Conservation (phyloP, 2,888 invertebrate genomes). For the Nebria brevicollis region DNA sequence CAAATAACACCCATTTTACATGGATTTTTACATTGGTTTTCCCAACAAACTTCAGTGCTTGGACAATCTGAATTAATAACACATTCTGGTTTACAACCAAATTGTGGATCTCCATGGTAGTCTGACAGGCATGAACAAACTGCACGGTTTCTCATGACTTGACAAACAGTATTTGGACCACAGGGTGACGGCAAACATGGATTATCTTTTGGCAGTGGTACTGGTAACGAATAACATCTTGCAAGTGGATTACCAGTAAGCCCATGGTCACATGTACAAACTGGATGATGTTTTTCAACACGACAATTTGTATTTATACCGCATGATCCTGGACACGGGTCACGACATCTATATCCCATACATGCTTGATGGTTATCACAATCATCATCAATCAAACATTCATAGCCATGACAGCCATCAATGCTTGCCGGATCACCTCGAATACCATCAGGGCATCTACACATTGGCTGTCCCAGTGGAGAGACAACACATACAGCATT, state of each 20-base stretch:
- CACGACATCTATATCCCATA: slow-evolving; percentile 81
- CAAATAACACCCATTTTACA: slow-evolving; percentile 77
- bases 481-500: slow-evolving; percentile 78
- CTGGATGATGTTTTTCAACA: slow-evolving; percentile 81
- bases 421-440: slow-evolving; percentile 80
- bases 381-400: slow-evolving; percentile 83
- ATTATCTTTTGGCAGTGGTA: slow-evolving; percentile 67
- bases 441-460: slow-evolving; percentile 78
- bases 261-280: slow-evolving; percentile 79
- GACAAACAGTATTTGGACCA: slow-evolving; percentile 82
- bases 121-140: slow-evolving; percentile 82
- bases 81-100: slow-evolving; percentile 82
- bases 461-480: slow-evolving; percentile 75
- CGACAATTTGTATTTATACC: slow-evolving; percentile 79
- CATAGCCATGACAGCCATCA: slow-evolving; percentile 79
- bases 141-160: slow-evolving; percentile 74
- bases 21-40: slow-evolving; percentile 79
- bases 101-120: slow-evolving; percentile 81
- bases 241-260: slow-evolving; percentile 81
- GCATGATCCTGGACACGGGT: slow-evolving; percentile 86
- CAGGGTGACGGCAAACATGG: slow-evolving; percentile 82
- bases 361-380: slow-evolving; percentile 79
- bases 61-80: slow-evolving; percentile 85
- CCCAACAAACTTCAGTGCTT: slow-evolving; percentile 77
- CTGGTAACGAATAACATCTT: slow-evolving; percentile 72